These are phyloP conservation scores for Odontesthes bonariensis DNA, from an alignment of 2,113 vertebrate species.

Conservation along the genomic window DNA sequence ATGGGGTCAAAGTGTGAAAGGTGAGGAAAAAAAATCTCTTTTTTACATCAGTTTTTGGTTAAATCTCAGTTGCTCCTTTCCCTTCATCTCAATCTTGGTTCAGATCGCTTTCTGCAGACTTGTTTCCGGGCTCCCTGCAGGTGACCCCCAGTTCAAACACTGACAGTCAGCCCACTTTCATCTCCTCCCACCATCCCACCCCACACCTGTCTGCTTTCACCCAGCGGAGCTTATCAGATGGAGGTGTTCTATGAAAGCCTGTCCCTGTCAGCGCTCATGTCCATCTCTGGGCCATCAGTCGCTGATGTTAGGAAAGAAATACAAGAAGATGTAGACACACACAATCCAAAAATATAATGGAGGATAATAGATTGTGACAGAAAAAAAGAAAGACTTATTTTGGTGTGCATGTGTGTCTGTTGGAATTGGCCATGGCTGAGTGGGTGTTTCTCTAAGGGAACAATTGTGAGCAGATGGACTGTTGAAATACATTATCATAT, in stretches of 20 bases:
- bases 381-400: constrained; percentile 26
- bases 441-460: constrained; percentile 59
- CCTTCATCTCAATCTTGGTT: constrained; percentile 45
- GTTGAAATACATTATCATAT: constrained; percentile 54
- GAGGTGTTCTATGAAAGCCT: constrained; percentile 51
- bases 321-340: background rate
- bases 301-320: constrained; percentile 35
- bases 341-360: constrained; percentile 49
- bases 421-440: constrained; percentile 46
- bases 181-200: constrained; percentile 54
- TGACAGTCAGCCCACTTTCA: constrained; percentile 54
- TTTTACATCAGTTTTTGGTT: constrained; percentile 34
- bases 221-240: constrained; percentile 56
- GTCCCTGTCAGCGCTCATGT: constrained; percentile 60
- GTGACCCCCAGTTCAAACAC: constrained; percentile 70
- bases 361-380: constrained; percentile 23
- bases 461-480: constrained; percentile 68
- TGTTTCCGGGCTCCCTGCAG: constrained; percentile 55
- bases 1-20: constrained; percentile 35
- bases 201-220: constrained; percentile 29
- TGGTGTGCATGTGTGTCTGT: constrained; percentile 34
- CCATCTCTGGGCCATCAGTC: constrained; percentile 52
- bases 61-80: constrained; percentile 5
- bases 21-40: constrained; percentile 35
- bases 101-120: constrained; percentile 46